phyloP scores from a whole-genome alignment of 2,113 vertebrate genomes.

The Eolophus roseicapilla region DNA sequence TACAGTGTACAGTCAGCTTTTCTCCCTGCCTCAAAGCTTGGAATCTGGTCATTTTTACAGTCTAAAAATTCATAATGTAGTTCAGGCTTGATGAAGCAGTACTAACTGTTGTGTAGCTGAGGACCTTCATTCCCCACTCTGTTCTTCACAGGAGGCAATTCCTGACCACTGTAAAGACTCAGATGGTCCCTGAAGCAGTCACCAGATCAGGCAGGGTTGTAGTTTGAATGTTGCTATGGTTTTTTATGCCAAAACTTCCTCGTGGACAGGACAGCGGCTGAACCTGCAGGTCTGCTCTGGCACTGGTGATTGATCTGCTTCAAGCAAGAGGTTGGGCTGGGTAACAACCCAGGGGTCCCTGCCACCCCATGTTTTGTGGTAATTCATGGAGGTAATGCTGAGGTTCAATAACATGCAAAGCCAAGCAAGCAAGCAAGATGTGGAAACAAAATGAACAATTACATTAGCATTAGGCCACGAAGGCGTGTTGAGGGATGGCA shows the following conservation, averaged over 20 bases:
- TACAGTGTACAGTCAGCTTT: not conserved
- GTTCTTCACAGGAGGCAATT: not conserved
- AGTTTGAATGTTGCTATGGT: not conserved
- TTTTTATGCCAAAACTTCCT: not conserved
- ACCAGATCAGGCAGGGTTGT: not conserved
- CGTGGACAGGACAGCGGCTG: not conserved
- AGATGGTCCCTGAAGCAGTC: not conserved
- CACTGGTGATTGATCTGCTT: not conserved
- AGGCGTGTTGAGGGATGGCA: not conserved
- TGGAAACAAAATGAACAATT: not conserved
- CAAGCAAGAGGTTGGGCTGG: not conserved
- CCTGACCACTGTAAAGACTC: not conserved
- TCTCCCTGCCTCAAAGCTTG: not conserved
- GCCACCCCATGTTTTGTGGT: rapidly evolving
- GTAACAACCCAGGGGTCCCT: not conserved
- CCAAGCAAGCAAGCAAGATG: not conserved
- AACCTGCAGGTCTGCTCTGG: not conserved
- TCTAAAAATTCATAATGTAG: not conserved
- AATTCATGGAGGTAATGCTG: not conserved
- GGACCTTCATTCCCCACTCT: not conserved
- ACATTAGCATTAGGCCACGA: not conserved
- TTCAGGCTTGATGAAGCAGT: not conserved
- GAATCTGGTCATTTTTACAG: not conserved
- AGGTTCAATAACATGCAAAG: not conserved
- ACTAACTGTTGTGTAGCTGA: not conserved